Base-by-base conservation (phyloP, 2,113 vertebrate genomes). In the Ochotona curzoniae region DNA sequence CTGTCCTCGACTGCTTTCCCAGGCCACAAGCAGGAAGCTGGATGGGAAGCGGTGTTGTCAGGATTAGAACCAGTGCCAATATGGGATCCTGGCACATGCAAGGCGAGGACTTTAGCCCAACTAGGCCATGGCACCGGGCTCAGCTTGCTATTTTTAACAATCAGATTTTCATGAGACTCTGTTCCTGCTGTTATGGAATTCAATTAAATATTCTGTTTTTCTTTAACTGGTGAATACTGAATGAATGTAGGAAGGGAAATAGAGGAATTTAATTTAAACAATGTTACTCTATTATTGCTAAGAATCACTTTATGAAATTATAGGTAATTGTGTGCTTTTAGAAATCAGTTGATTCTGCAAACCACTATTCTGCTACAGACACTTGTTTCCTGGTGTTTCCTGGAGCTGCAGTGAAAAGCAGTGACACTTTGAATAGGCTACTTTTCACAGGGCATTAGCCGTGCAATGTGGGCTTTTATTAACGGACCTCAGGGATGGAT, bases 201-300 rank as follows among this genome's bases (percentile, higher is more conserved):
- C 81, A 82, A 64, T 54, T 25, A 91, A 69, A 89, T 61, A 51
- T 44, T 47, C 28, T 57, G 28, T 60, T 71, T 93, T 83, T 47
- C 28, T 88, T 76, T 28, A 54, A 57, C 8, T 75, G 18, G 86
- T 35, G 21, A 83, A 64, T 74, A 25, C 83, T 35, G 21, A 83
- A 64, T 74, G 35, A 80, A 74, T 64, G 69, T 87, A 26, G 60
- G 28, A 92, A 93, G 54, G 79, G 57, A 93, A 88, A 57, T 35
- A 70, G 11, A 87, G 18, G 47, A 93, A 85, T 73, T 54, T 4
- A 81, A 93, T 23, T 44, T 44, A 15, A 79, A 87, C 18, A 75
- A 57, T 35, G 11, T 38, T 49, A 83, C 49, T 57, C 8, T 2
- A 83, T 57, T 79, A 69, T 28, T 70, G 76, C 63, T 78, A 79